phyloP scores from a whole-genome alignment of 2,888 invertebrate species.

The Tachina fera region DNA sequence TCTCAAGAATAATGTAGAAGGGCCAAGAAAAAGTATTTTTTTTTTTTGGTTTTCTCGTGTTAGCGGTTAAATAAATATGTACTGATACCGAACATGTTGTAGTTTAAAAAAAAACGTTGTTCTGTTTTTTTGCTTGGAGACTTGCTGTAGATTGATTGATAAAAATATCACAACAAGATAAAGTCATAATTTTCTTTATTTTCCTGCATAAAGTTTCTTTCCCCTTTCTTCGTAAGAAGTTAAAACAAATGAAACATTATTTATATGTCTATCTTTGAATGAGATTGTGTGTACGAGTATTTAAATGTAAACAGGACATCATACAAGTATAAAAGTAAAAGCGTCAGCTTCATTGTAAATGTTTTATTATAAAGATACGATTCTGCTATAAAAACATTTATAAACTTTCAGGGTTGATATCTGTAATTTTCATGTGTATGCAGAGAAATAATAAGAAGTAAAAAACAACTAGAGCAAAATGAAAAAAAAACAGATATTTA shows the following conservation, averaged over 20 bases:
- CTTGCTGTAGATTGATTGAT: conserved; percentile 70
- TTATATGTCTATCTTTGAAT: conserved; percentile 35
- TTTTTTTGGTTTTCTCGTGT: not conserved
- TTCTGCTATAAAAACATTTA: conserved; percentile 56
- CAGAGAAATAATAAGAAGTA: conserved; percentile 1
- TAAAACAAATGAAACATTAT: conserved; percentile 62
- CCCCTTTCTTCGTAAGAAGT: conserved; percentile 18
- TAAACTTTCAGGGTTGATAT: conserved; percentile 68
- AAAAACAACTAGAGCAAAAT: conserved; percentile 1
- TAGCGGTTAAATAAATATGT: conserved; percentile 26
- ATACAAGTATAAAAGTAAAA: conserved; percentile 62
- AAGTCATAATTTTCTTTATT: conserved; percentile 67
- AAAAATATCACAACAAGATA: conserved; percentile 70
- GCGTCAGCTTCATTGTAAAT: conserved; percentile 50
- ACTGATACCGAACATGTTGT: conserved; percentile 33
- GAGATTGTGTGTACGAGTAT: not conserved
- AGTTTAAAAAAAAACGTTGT: conserved; percentile 3
- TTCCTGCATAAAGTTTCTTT: conserved; percentile 57
- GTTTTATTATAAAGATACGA: too few species aligned
- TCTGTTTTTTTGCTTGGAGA: conserved; percentile 11
- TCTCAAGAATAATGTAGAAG: conserved; percentile 12
- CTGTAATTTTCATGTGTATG: conserved; percentile 45
- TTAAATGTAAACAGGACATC: conserved; percentile 47
- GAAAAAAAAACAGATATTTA: conserved; percentile 13
- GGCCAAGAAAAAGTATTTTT: conserved; percentile 16